Base-by-base conservation (phyloP, 2,888 invertebrate species). In the Dolichomitus sp. region DNA sequence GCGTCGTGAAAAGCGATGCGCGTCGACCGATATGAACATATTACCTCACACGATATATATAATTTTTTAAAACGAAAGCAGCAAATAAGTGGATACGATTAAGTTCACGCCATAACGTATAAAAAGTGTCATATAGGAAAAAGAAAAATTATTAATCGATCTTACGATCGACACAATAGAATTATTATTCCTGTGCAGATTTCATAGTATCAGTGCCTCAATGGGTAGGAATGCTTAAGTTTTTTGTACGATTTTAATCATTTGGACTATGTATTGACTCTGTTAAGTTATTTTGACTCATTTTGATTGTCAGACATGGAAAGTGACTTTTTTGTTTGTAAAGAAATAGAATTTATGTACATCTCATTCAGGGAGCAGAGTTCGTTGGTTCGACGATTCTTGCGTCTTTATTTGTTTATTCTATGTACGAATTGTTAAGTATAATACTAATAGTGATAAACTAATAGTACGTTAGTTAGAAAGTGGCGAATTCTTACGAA, bases 11-110 rank as follows among this genome's bases (percentile, higher is more conserved):
- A 72, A 87, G 83, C 57, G 66, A 82, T n/a, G 85, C 80, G 17
- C 87, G 84, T 37, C 84, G 82, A 33, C 89, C 90, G 2, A 87
- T 89, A 80, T 90, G 59, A 89, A 80, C 14, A 14, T 23, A 19
- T 63, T 40, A 19, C 23, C 4, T 19, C 12, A 19, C 37, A 40
- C 23, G 19, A n/a, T 63, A 63, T 59, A 59, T 33, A 30, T 59
- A 7, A 59, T 33, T 59, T 37, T 37, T 11, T 17, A 12, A 4
- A 37, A 61, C n/a, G 17, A 61, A 19, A 61, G 11, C 65, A n/a
- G 42, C 65, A 45, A 65, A 42, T 19, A 12, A 65, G 14, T 7
- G 14, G 14, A 65, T 40, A 42, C 14, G 42, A 23, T 42, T 42
- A 65, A 45, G 4, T 65, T 65, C 6, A 27, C 45, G 27, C 14